Conservation (phyloP, 2,888 invertebrate species). For the Acanthoscelides obtectus region DNA sequence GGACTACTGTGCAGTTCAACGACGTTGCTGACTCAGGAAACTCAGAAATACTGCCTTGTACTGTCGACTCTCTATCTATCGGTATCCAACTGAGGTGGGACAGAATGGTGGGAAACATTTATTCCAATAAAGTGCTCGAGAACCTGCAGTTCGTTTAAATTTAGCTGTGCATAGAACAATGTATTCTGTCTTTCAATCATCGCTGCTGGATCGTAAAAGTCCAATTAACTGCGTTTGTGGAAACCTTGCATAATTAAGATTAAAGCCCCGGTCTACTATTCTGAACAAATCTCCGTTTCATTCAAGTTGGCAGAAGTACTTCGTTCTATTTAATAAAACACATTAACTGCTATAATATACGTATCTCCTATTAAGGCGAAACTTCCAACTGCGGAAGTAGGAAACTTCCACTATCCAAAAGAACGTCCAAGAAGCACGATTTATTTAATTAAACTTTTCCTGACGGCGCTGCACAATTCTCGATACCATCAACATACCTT, state of each 20-base stretch:
- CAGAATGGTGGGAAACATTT: too few relatives aligned
- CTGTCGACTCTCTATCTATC: too few relatives aligned
- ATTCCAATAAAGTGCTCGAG: too few relatives aligned
- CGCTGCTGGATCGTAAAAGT: too few relatives aligned
- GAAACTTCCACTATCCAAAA: neutral
- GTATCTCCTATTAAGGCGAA: neutral
- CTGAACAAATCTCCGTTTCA: neutral
- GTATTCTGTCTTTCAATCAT: too few relatives aligned
- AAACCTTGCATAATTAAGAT: neutral
- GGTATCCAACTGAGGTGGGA: too few relatives aligned
- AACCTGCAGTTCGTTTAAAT: too few relatives aligned
- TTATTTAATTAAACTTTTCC: conserved; percentile 16
- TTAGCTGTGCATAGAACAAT: too few relatives aligned
- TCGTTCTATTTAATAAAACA: neutral
- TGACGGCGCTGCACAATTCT: conserved; percentile 8
- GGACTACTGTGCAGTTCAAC: too few relatives aligned
- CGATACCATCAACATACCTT: conserved; percentile 10
- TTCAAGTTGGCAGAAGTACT: neutral
- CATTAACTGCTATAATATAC: neutral
- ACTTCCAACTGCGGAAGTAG: neutral
- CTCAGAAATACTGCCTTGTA: too few relatives aligned
- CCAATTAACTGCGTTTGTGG: neutral
- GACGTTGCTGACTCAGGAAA: too few relatives aligned
- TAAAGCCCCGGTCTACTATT: neutral
- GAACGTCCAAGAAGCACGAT: conserved; percentile 3